Percentiles rank a stretch among this genome's conserved stretches.
Conservation (phyloP, 2,888 invertebrate genomes). For the Mechanitis mazaeus region DNA sequence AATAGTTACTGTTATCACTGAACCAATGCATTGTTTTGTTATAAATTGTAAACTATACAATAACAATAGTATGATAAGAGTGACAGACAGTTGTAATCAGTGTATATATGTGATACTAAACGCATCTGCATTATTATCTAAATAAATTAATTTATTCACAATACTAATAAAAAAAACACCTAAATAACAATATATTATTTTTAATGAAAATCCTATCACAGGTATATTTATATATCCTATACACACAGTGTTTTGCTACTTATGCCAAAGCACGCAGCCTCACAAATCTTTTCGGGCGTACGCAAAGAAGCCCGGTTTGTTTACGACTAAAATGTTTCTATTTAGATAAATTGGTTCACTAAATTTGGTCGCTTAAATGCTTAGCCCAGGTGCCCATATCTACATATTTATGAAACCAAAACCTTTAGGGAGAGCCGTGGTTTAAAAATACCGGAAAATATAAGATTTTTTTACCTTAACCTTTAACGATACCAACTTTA, state of each 20-base stretch:
- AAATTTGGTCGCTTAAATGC: slow-evolving; percentile 62
- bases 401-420: slow-evolving; percentile 74
- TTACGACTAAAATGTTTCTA: slow-evolving; percentile 65
- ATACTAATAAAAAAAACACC: too few species aligned
- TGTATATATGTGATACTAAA: too few species aligned
- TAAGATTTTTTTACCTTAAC: slow-evolving; percentile 62
- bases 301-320: slow-evolving; percentile 58
- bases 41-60: too few species aligned
- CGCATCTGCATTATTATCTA: too few species aligned
- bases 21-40: too few species aligned
- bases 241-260: slow-evolving; percentile 51
- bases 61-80: too few species aligned
- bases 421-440: slow-evolving; percentile 61
- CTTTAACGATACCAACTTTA: slow-evolving; percentile 75
- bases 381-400: slow-evolving; percentile 73
- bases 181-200: too few species aligned
- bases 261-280: slow-evolving; percentile 67
- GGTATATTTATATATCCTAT: slow-evolving; percentile 45
- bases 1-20: not conserved
- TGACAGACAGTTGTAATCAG: too few species aligned
- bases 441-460: slow-evolving; percentile 69
- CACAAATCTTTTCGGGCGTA: slow-evolving; percentile 66
- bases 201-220: too few species aligned
- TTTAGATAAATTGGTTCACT: slow-evolving; percentile 71
- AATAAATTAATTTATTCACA: too few species aligned